A percentile compares a stretch with the other conserved stretches of the same genome.
These are phyloP conservation scores for Nerophis lumbriciformis DNA, from an alignment of 2,113 vertebrate genomes.

Conservation along the genomic window DNA sequence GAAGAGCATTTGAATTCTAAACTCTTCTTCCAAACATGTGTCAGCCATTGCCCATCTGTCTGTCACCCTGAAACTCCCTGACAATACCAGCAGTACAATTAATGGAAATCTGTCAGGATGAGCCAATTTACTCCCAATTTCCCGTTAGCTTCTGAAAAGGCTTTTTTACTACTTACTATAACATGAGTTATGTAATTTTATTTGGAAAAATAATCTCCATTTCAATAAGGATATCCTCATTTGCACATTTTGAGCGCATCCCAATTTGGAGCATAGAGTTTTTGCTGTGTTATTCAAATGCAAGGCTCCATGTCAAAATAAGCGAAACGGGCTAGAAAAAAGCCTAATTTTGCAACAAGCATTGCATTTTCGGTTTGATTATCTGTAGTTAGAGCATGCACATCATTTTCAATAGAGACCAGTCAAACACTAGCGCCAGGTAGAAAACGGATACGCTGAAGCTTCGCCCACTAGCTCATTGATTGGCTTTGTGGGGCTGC, in stretches of 20 bases:
- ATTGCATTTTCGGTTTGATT: background rate
- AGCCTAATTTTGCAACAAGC: background rate
- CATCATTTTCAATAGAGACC: too few species aligned
- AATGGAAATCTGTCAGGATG: constrained; percentile 56
- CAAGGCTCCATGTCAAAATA: background rate
- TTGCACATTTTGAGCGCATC: constrained; percentile 45
- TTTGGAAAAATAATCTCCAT: constrained; percentile 49
- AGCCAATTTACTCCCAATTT: constrained; percentile 63
- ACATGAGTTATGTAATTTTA: constrained; percentile 48
- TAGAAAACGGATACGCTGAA: too few species aligned
- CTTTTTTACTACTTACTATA: constrained; percentile 54
- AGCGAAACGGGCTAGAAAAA: background rate
- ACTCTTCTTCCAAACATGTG: constrained; percentile 57
- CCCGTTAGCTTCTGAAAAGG: constrained; percentile 41
- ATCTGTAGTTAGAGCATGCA: too few species aligned
- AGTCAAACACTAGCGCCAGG: too few species aligned
- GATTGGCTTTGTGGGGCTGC: too few species aligned
- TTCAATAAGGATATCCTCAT: constrained; percentile 52
- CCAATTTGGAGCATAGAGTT: constrained; percentile 38
- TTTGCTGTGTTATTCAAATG: constrained; percentile 33
- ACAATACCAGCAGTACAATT: constrained; percentile 58
- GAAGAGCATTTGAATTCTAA: constrained; percentile 62
- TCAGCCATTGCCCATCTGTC: constrained; percentile 54
- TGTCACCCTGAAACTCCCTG: constrained; percentile 52
- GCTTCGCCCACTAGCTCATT: too few species aligned